Base-by-base conservation (phyloP, 2,888 invertebrate species). In the Amiota communis region DNA sequence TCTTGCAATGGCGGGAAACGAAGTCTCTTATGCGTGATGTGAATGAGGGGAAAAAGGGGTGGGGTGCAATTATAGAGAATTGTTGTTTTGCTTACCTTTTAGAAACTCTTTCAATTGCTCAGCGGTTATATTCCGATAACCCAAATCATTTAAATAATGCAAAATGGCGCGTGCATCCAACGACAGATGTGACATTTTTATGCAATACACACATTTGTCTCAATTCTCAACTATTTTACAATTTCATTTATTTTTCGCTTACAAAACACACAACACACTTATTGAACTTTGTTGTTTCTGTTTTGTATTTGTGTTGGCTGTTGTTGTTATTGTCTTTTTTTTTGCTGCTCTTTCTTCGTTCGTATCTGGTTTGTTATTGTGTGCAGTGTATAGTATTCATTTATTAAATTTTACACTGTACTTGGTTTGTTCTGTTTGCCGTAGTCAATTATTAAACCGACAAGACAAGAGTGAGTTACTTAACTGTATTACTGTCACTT, bases 51-150 rank as follows among this genome's bases (percentile, higher is more conserved):
- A 63, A 46, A 53, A 53, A 53, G 78, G 74, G 64, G 76, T 64
- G 69, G 72, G 75, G 56, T 46, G 71, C 68, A 49, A 73, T 47
- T 70, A 36, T 23, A 17, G 56, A 53, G 68, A 69, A 56, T 8
- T 53, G 53, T n/a, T 0, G 71, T 67, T 56, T 70, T 71, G 69
- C 83, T 86, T 90, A 95, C 95, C 95, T 92, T 92, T 93, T 85
- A 95, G 93, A 88, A 96, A 95, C 87, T 93, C 93, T 90, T 95
- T 94, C 71, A 95, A 90, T 85, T 95, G 94, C 87, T 93, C 92
- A 17, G 93, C 93, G 75, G 93, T 93, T 79, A 96, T 93, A 86
- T 95, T 94, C 73, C 93, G 92, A 85, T 95, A 95, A 73, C 95
- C 95, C 82, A 95, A 90, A 84, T 94, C 92, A 89, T 95, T 95